Evolutionary conservation across 1,140 invertebrate genomes (phyloP).

Genomic region (Zophobas atratus): DNA sequence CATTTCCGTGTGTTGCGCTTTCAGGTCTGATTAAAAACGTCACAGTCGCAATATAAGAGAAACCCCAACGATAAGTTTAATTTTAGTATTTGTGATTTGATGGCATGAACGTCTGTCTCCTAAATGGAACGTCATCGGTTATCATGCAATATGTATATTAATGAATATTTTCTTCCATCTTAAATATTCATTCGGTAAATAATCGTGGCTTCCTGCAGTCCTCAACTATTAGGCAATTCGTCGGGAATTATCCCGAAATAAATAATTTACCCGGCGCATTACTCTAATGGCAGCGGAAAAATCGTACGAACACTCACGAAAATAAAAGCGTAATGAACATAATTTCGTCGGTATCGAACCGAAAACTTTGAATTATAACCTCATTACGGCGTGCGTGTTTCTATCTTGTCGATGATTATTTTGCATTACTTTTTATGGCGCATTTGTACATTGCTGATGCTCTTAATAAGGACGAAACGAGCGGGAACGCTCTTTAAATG

Average conservation of each 20-base stretch:
- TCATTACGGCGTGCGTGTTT: constrained; percentile 27
- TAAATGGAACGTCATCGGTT: constrained; percentile 52
- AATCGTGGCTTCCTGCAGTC: constrained; percentile 30
- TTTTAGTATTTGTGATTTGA: constrained; percentile 43
- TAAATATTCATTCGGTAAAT: constrained; percentile 42
- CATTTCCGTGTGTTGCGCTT: constrained; percentile 36
- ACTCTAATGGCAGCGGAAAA: constrained; percentile 1
- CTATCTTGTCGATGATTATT: constrained; percentile 15
- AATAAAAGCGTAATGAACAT: constrained; percentile 6
- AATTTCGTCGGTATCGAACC: constrained; percentile 13
- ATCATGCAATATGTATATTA: constrained; percentile 60
- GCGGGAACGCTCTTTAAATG: constrained; percentile 29
- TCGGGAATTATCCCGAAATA: not conserved
- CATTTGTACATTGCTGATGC: constrained; percentile 30
- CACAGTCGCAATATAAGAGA: constrained; percentile 27
- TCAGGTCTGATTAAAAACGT: constrained; percentile 38
- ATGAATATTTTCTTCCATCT: constrained; percentile 54
- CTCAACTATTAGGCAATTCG: constrained; percentile 28
- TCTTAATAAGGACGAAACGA: constrained; percentile 37
- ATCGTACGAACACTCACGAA: not conserved
- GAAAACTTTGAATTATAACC: constrained; percentile 31
- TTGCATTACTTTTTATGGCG: constrained; percentile 35
- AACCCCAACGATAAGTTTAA: constrained; percentile 29
- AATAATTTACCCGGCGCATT: constrained; percentile 3
- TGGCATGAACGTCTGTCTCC: constrained; percentile 39